Evolutionary conservation across 2,113 vertebrate species (phyloP), one percentile per base, ranked within the genome.

Genomic region (Bubo scandiacus): DNA sequence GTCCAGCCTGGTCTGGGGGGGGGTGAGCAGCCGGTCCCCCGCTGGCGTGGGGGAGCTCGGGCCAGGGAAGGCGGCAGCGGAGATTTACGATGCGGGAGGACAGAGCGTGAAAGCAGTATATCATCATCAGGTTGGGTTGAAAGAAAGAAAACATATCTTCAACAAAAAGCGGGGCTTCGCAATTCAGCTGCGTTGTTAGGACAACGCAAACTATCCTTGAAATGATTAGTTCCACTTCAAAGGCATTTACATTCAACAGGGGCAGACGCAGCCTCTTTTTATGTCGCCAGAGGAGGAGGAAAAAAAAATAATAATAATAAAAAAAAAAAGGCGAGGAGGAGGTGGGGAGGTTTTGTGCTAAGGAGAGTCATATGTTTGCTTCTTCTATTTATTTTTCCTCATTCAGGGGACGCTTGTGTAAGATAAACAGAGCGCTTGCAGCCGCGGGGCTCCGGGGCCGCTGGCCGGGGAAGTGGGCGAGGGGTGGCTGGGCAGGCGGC

Each of bases 141-240:
- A 99, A 99, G 99, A 99, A 99, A 99, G 99, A 98, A 99, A 99
- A 99, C 99, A 99, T 99, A 99, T 99, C 99, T 99, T 98, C 98
- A 98, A 99, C 99, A 99, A 99, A 99, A 99, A 99, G 98, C 98
- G 87, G 98, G 98, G 98, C 98, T 98, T 99, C 98, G 98, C 99
- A 98, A 99, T 99, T 99, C 99, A 99, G 98, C 98, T 97, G 98
- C 98, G 99, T 99, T 99, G 99, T 99, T 99, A 99, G 99, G 99
- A 99, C 99, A 99, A 99, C 99, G 99, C 98, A 98, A 99, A 99
- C 98, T 99, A 99, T 99, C 99, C 99, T 99, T 99, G 99, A 99
- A 99, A 99, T 99, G 99, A 99, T 99, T 99, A 99, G 99, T 99
- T 99, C 99, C 99, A 99, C 99, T 99, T 99, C 99, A 99, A 99